A percentile compares a stretch with the other conserved stretches of the same genome.
These are phyloP conservation scores for Aproaerema taeniolella DNA, from an alignment of 2,888 invertebrate species.

Conservation along the genomic window DNA sequence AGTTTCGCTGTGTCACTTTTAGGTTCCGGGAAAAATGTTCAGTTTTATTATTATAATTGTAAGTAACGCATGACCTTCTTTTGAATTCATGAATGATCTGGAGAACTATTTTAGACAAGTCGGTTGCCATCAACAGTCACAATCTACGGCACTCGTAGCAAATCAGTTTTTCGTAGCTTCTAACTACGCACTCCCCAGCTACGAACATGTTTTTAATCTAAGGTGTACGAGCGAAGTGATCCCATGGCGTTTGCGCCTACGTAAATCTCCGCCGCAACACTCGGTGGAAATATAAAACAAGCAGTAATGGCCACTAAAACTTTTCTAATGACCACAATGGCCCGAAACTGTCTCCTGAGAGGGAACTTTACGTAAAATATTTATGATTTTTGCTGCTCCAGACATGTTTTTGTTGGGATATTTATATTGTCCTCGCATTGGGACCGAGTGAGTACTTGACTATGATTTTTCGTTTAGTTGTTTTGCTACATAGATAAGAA, in stretches of 20 bases:
- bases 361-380: conserved; percentile 52
- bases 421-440: conserved; percentile 28
- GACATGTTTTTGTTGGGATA: conserved; percentile 32
- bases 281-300: conserved; percentile 53
- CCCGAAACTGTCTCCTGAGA: conserved; percentile 61
- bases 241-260: conserved; percentile 27
- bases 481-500: no score
- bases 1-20: no score
- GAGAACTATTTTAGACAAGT: no score
- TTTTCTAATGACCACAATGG: conserved; percentile 60
- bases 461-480: not conserved
- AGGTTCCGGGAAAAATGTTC: no score
- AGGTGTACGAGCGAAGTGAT: conserved; percentile 21
- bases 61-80: no score
- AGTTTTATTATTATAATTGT: no score
- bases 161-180: not conserved
- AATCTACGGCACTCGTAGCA: not conserved
- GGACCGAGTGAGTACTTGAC: conserved; percentile 6
- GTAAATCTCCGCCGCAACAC: conserved; percentile 40
- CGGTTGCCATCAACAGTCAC: no score
- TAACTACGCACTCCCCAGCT: not conserved
- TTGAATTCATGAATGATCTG: no score
- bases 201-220: no score
- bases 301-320: conserved; percentile 63
- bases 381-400: conserved; percentile 43